Evolutionary conservation across 2,888 invertebrate genomes (phyloP), one percentile per base, ranked within the genome.

Genomic region (Acleris sparsana): DNA sequence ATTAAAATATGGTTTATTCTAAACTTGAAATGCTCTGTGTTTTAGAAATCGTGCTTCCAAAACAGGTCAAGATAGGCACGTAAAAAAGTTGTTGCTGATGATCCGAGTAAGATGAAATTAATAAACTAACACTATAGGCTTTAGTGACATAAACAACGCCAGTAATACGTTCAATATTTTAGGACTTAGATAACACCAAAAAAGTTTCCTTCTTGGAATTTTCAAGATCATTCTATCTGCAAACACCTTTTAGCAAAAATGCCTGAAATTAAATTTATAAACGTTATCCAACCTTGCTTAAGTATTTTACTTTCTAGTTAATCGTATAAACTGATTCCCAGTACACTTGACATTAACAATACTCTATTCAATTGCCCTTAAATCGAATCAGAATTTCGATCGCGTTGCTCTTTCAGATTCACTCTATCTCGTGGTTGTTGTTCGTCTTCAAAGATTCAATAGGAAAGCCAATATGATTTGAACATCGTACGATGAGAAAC

Each of bases 401-500:
- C 52, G 65, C 39, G 61, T 43, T 64, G 29, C 56, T 61, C 60
- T 61, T 61, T 61, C 65, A 7, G 49, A 22, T 61, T 56, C 51
- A 65, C 56, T 65, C 49, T 39, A 55, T 55, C 44, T 62, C 33
- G 39, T 13, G 49, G 48, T 17, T n/a, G n/a, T 22, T 43, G 56
- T 56, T 61, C 61, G 52, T 61, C 39, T n/a, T 64, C 70, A 71
- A 77, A 74, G 77, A 76, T 82, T 79, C 84, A 85, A 83, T 85
- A 83, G 84, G 39, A 46, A 46, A n/a, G 7, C 5, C 7, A 87
- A 85, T 84, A 81, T 83, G 78, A 78, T 77, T 72, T 76, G 74
- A 74, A n/a, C 74, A 79, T 81, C 84, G 82, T 84, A 86, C 83
- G 81, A 80, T 77, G 82, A 80, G 80, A 77, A 78, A 75, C 74